Evolutionary conservation across 2,888 invertebrate genomes (phyloP).

Genomic region (Rugalucina vietnamica): DNA sequence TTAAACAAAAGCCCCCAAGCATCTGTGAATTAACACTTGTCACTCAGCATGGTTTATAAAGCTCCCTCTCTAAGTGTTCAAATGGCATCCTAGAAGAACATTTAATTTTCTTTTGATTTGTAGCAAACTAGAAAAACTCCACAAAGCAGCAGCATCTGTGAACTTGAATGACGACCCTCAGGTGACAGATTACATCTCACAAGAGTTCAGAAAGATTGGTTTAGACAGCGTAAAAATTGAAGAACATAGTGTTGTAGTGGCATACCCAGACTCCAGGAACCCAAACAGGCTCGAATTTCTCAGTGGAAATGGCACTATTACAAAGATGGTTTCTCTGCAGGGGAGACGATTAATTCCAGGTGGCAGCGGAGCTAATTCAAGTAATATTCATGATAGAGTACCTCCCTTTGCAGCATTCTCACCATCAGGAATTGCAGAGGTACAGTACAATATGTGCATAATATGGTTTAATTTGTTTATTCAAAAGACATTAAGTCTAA

Average conservation of each 20-base stretch:
- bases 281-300: conserved; percentile 70
- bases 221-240: conserved; percentile 68
- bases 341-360: not conserved
- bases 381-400: not conserved
- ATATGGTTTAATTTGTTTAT: not conserved
- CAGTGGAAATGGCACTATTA: conserved; percentile 41
- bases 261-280: conserved; percentile 65
- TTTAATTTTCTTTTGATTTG: too few relatives aligned
- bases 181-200: conserved; percentile 52
- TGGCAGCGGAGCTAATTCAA: conserved; percentile 13
- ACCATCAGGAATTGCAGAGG: conserved; percentile 71
- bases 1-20: too few relatives aligned
- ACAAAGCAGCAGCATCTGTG: not conserved
- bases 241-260: conserved; percentile 66
- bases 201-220: conserved; percentile 58
- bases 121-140: not conserved
- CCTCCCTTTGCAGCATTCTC: conserved; percentile 58
- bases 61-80: too few relatives aligned
- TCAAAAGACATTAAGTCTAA: too few relatives aligned
- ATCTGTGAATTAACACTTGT: too few relatives aligned
- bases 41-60: too few relatives aligned
- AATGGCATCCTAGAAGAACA: too few relatives aligned
- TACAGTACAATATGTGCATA: conserved; percentile 40
- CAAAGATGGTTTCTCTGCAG: conserved; percentile 17
- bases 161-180: conserved; percentile 30